These are phyloP conservation scores for Cyclopterus lumpus DNA, from an alignment of 2,797 vertebrate genomes.

Conservation along the genomic window DNA sequence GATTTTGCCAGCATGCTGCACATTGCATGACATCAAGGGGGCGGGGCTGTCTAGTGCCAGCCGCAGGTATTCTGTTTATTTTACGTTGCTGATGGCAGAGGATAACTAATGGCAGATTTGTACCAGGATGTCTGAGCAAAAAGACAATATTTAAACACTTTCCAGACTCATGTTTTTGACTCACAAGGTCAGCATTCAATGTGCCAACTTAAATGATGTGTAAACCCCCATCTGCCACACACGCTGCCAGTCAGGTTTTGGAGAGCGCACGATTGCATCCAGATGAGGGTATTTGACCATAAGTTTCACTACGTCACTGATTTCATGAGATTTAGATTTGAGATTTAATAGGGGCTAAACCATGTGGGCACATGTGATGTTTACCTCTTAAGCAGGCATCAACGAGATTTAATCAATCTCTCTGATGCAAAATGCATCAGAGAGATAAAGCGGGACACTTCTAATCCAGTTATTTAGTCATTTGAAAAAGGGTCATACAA, in stretches of 20 bases:
- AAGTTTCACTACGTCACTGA: slow-evolving; percentile 31
- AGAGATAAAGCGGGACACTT: slow-evolving; percentile 46
- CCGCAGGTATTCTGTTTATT: slow-evolving; percentile 12
- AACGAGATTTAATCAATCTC: slow-evolving; percentile 57
- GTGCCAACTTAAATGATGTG: slow-evolving; percentile 10
- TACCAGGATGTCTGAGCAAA: not conserved
- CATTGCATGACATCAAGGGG: not conserved
- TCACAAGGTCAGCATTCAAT: slow-evolving; percentile 19
- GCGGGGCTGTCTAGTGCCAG: not conserved
- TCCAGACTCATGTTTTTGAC: not conserved
- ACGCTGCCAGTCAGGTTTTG: not conserved
- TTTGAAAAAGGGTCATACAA: slow-evolving; percentile 1
- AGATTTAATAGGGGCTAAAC: slow-evolving; percentile 58
- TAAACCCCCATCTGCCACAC: slow-evolving; percentile 27
- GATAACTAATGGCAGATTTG: not conserved
- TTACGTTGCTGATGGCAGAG: slow-evolving; percentile 2
- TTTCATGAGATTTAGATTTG: slow-evolving; percentile 44
- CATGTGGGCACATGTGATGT: slow-evolving; percentile 8
- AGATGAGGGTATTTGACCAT: slow-evolving; percentile 11
- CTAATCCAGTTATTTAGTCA: slow-evolving; percentile 52
- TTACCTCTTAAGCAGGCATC: slow-evolving; percentile 37
- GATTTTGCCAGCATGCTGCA: not conserved
- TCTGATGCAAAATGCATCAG: slow-evolving; percentile 42
- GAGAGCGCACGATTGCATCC: slow-evolving; percentile 3
- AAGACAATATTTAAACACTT: not conserved